Percentiles rank a stretch among this genome's conserved stretches.
Conservation (phyloP, 2,113 vertebrate species). For the Arvicanthis niloticus region DNA sequence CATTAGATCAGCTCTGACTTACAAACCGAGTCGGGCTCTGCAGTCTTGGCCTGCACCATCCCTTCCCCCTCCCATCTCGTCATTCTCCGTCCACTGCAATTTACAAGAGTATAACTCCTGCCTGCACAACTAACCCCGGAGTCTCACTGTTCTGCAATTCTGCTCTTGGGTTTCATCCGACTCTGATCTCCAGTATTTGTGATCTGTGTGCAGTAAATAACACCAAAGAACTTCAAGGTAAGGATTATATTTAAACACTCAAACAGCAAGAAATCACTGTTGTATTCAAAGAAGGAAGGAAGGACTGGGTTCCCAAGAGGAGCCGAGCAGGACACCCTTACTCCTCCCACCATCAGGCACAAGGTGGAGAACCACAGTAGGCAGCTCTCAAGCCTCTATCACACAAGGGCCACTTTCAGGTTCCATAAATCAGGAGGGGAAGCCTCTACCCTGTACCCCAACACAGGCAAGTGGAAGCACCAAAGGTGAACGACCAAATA, state of each 20-base stretch:
- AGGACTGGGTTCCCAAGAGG: background rate
- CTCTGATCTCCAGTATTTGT: background rate
- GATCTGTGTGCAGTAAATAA: slow-evolving; percentile 15
- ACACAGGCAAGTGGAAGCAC: background rate
- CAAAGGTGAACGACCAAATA: slow-evolving; percentile 43
- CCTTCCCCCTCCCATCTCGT: background rate
- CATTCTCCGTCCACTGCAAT: background rate
- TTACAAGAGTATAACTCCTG: background rate
- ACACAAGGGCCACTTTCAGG: background rate
- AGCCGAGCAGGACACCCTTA: background rate
- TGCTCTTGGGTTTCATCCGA: background rate
- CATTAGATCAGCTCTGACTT: background rate
- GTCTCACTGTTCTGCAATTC: background rate
- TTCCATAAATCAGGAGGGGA: background rate
- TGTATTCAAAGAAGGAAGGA: slow-evolving; percentile 6
- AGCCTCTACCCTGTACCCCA: background rate
- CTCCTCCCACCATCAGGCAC: background rate
- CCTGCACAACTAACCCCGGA: background rate
- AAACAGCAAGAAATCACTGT: background rate
- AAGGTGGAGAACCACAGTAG: background rate
- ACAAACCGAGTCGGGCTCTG: background rate
- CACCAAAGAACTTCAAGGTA: background rate
- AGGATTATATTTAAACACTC: background rate
- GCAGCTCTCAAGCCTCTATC: background rate
- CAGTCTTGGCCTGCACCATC: background rate